Conservation (phyloP, 2,797 vertebrate species). For the Gymnothorax reevesii region DNA sequence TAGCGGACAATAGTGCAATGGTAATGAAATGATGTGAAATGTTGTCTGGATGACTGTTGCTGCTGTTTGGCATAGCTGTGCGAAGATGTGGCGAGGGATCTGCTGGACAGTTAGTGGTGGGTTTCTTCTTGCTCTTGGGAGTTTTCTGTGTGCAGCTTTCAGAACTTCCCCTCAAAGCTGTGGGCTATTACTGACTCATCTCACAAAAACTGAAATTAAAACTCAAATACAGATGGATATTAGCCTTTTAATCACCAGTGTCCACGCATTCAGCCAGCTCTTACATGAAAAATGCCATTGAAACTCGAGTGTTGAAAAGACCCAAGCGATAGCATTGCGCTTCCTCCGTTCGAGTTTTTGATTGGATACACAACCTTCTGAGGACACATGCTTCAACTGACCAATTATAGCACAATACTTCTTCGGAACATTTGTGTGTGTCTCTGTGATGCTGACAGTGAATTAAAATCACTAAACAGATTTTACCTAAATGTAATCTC, state of each 20-base stretch:
- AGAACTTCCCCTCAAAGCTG: constrained; percentile 39
- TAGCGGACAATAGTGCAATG: neutral
- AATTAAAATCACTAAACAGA: constrained; percentile 51
- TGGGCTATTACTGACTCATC: neutral
- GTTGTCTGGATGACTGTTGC: neutral
- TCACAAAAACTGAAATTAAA: constrained; percentile 17
- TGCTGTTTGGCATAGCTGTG: neutral
- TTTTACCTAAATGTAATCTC: constrained; percentile 47
- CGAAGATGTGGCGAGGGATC: neutral
- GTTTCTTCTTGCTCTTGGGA: neutral
- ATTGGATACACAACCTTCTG: constrained; percentile 41
- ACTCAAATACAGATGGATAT: neutral
- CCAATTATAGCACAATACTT: constrained; percentile 75
- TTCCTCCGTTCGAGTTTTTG: neutral
- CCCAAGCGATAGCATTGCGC: neutral
- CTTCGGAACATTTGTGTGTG: constrained; percentile 49
- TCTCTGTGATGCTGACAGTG: constrained; percentile 65
- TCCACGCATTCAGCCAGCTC: no score
- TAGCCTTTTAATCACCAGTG: neutral
- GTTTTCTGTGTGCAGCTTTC: constrained; percentile 38
- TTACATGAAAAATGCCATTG: neutral
- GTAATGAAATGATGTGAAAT: no score
- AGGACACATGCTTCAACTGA: constrained; percentile 59
- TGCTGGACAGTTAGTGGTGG: neutral
- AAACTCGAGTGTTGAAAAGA: neutral